These are phyloP conservation scores for Peromyscus attwateri DNA, from an alignment of 2,797 vertebrate species.

Conservation along the genomic window DNA sequence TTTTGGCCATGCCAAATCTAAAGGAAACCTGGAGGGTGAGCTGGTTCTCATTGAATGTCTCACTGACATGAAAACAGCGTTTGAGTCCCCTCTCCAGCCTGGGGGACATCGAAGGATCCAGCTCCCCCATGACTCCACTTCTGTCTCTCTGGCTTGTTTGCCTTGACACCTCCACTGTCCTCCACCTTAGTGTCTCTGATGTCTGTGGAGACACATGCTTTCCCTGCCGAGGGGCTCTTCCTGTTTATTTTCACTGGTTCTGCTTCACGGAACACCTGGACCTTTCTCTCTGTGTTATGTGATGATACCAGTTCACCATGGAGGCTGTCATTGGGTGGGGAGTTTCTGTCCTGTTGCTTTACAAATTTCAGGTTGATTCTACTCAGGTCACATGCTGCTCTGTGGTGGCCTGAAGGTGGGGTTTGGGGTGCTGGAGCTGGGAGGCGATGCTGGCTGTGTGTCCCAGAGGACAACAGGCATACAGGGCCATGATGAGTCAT, in stretches of 20 bases:
- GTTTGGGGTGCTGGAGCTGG: not conserved
- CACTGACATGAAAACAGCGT: not conserved
- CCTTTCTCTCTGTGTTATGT: not conserved
- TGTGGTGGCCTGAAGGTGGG: not conserved
- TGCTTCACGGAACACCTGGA: not conserved
- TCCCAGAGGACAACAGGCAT: not conserved
- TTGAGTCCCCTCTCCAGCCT: not conserved
- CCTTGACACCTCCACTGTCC: not conserved
- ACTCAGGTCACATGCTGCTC: not conserved
- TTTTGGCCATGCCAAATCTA: constrained; percentile 7
- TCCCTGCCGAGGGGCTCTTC: not conserved
- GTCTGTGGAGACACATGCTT: not conserved
- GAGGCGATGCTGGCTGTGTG: not conserved
- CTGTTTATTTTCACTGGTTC: not conserved
- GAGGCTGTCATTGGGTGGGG: not conserved
- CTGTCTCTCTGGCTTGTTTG: not conserved
- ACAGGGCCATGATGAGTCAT: not conserved
- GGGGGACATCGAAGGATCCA: not conserved
- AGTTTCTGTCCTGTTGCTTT: not conserved
- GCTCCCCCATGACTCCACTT: not conserved
- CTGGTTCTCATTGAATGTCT: not conserved
- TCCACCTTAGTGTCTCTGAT: not conserved
- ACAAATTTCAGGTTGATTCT: not conserved
- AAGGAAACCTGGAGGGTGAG: not conserved
- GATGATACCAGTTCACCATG: not conserved